phyloP scores from a whole-genome alignment of 2,113 vertebrate species.

The Nesospiza acunhae region DNA sequence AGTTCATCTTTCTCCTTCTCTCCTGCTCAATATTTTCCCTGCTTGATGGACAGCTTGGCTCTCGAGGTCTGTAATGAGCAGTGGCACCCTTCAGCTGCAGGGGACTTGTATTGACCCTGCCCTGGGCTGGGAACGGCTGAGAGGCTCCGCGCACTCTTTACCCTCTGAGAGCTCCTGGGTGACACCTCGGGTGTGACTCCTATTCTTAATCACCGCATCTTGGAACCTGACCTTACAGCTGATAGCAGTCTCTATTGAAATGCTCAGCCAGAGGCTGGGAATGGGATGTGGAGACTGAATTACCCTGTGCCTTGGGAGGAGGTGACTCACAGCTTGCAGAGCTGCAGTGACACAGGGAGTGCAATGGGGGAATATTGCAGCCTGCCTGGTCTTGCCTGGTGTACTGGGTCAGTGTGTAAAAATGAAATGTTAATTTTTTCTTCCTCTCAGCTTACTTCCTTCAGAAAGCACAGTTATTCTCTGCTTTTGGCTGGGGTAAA shows the following conservation, averaged over 20 bases:
- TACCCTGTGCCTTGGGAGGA: not conserved
- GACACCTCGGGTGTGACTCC: not conserved
- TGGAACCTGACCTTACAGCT: not conserved
- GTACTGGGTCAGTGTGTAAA: not conserved
- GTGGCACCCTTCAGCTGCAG: conserved; percentile 7
- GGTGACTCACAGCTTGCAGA: not conserved
- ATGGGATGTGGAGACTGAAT: not conserved
- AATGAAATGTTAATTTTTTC: not conserved
- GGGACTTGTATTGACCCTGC: not conserved
- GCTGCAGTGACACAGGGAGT: not conserved
- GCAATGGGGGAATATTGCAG: not conserved
- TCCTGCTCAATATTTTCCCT: conserved; percentile 15
- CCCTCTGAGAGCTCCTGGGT: not conserved
- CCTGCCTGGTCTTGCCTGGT: not conserved
- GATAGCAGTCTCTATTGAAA: not conserved
- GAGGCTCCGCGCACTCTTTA: accelerated
- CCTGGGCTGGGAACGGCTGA: not conserved
- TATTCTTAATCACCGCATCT: not conserved
- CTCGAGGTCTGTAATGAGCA: not conserved
- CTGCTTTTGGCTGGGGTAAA: not conserved
- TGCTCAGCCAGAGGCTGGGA: not conserved
- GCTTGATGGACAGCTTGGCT: not conserved
- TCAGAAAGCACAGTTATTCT: not conserved
- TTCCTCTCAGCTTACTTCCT: not conserved
- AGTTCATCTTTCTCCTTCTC: conserved; percentile 22